Evolutionary conservation across 2,797 vertebrate genomes (phyloP).

Genomic region (Pipistrellus kuhlii): DNA sequence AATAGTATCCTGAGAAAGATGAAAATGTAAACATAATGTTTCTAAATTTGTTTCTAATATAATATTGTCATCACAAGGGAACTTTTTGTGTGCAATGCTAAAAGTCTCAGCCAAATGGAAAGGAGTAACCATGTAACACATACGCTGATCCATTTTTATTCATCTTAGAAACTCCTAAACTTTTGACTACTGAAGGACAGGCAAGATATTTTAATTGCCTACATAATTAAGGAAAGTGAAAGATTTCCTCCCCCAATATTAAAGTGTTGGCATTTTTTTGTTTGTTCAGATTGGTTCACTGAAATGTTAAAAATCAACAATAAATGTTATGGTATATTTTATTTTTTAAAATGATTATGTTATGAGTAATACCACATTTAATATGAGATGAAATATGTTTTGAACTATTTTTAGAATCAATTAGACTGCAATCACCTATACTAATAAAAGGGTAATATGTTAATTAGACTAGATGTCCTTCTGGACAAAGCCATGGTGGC

Average conservation of each 20-base stretch:
- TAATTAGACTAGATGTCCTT: too few species aligned
- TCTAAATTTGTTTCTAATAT: slow-evolving; percentile 13
- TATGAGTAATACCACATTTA: not conserved
- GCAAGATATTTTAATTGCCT: slow-evolving; percentile 42
- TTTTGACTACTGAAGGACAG: slow-evolving; percentile 25
- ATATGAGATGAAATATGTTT: not conserved
- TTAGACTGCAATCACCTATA: not conserved
- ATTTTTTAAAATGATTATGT: not conserved
- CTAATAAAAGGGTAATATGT: too few species aligned
- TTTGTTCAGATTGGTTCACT: not conserved
- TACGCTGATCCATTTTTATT: not conserved
- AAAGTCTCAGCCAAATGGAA: not conserved
- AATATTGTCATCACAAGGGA: not conserved
- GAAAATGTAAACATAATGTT: not conserved
- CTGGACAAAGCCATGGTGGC: too few species aligned
- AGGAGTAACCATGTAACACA: not conserved
- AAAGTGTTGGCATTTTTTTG: slow-evolving; percentile 2
- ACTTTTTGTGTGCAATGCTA: not conserved
- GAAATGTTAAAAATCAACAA: not conserved
- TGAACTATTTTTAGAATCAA: not conserved
- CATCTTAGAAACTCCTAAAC: not conserved
- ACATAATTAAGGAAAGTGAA: slow-evolving; percentile 21
- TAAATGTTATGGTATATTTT: not conserved
- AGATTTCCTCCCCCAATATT: not conserved
- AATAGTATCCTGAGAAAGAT: not conserved